Conservation (phyloP, 2,888 invertebrate species). For the Mycalesis mineus region DNA sequence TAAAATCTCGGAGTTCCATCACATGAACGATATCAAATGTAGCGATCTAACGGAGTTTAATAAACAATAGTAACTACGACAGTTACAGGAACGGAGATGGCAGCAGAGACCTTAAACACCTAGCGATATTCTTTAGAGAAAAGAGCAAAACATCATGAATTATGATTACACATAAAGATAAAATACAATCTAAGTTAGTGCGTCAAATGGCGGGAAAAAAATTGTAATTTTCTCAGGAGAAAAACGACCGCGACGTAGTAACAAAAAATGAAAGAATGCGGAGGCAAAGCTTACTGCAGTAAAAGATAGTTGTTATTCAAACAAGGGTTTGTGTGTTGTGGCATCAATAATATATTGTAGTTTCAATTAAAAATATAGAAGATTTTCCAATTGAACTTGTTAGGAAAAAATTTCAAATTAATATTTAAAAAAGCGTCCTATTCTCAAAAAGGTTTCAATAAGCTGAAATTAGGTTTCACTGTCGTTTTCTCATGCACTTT, state of each 20-base stretch:
- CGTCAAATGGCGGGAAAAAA: constrained; percentile 71
- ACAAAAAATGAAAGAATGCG: constrained; percentile 47
- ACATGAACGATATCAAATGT: constrained; percentile 22
- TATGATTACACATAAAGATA: constrained; percentile 76
- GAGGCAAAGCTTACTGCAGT: constrained; percentile 9
- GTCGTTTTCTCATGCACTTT: no score
- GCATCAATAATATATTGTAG: no score
- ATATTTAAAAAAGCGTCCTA: no score
- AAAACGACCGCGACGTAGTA: constrained; percentile 49
- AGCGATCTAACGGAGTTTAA: constrained; percentile 41
- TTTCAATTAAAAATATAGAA: no score
- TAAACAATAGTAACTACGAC: constrained; percentile 51
- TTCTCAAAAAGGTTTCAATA: no score
- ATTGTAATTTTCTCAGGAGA: constrained; percentile 58
- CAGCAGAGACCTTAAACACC: constrained; percentile 59
- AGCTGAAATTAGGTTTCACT: no score
- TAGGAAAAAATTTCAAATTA: no score
- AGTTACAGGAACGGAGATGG: constrained; percentile 59
- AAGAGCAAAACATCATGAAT: constrained; percentile 69
- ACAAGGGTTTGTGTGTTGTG: background rate
- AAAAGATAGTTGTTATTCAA: constrained; percentile 8
- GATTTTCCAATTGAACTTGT: no score
- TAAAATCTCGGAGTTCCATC: constrained; percentile 19
- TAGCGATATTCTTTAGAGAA: constrained; percentile 46
- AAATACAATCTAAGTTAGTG: constrained; percentile 72